Conservation (phyloP, 2,888 invertebrate species). For the Pseudolycoriella hygida region DNA sequence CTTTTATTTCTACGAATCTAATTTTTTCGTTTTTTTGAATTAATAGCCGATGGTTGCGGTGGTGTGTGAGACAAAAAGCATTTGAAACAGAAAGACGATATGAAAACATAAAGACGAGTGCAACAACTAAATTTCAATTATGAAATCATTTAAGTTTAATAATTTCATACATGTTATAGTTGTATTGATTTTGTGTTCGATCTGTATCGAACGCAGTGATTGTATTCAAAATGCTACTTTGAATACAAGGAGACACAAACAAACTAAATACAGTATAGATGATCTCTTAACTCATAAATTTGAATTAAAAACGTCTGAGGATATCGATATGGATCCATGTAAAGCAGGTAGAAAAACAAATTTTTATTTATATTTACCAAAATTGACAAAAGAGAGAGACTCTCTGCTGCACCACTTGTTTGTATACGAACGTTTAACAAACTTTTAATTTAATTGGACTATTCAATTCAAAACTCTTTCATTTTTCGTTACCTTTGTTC, state of each 20-base stretch:
- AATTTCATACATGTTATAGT: neutral
- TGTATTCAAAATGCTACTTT: neutral
- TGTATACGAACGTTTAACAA: too few species aligned
- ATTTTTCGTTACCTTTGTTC: too few species aligned
- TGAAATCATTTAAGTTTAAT: neutral
- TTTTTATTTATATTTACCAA: too few species aligned
- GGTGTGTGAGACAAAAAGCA: too few species aligned
- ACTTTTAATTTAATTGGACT: too few species aligned
- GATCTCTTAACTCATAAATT: constrained; percentile 46
- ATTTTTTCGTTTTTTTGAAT: too few species aligned
- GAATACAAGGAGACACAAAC: constrained; percentile 6
- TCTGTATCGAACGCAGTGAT: neutral
- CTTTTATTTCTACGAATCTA: too few species aligned
- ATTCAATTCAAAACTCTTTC: too few species aligned
- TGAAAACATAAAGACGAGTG: neutral
- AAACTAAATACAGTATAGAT: constrained; percentile 41
- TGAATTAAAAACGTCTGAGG: constrained; percentile 49
- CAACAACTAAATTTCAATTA: neutral
- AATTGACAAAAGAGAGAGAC: too few species aligned
- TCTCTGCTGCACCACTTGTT: too few species aligned
- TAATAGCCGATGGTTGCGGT: too few species aligned
- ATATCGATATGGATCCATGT: constrained; percentile 69
- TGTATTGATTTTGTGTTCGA: neutral
- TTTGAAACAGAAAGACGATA: too few species aligned
- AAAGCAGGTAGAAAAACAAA: constrained; percentile 47